Conservation (phyloP, 2,797 vertebrate genomes). For the Ctenopoma kingsleyae region DNA sequence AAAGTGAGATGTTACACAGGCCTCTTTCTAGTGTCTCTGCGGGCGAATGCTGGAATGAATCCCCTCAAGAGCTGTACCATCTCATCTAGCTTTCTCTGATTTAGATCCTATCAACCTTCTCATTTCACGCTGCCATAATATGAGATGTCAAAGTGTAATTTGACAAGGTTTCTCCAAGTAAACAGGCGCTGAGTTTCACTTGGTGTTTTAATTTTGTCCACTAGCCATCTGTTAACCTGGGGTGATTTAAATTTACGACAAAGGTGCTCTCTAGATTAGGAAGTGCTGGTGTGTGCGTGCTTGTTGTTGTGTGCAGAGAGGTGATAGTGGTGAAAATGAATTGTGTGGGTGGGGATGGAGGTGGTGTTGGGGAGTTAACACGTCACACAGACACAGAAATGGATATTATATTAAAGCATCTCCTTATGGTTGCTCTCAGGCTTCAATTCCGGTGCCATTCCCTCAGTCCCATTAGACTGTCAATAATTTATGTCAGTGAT, state of each 20-base stretch:
- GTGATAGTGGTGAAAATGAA: constrained; percentile 22
- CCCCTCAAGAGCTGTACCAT: constrained; percentile 75
- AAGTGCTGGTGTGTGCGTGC: neutral
- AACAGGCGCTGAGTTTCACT: constrained; percentile 54
- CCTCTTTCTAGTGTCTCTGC: constrained; percentile 74
- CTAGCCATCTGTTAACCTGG: constrained; percentile 37
- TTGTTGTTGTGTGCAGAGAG: constrained; percentile 16
- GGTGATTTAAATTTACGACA: constrained; percentile 25
- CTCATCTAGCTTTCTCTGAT: constrained; percentile 74
- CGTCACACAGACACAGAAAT: constrained; percentile 74
- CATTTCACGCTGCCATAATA: constrained; percentile 59
- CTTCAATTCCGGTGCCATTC: constrained; percentile 87
- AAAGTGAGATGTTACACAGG: constrained; percentile 81
- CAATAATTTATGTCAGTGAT: constrained; percentile 93
- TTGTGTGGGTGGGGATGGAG: constrained; percentile 7
- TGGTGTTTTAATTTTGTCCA: constrained; percentile 46
- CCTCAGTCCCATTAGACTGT: constrained; percentile 89
- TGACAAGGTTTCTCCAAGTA: constrained; percentile 71
- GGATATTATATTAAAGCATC: constrained; percentile 87
- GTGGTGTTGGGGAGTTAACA: constrained; percentile 20
- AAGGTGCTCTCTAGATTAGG: neutral
- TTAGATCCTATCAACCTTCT: constrained; percentile 70
- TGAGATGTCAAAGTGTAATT: constrained; percentile 75
- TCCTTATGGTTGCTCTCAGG: constrained; percentile 86
- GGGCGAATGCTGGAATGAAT: constrained; percentile 76